A percentile compares a stretch with the other conserved stretches of the same genome.
These are phyloP conservation scores for Prorops nasuta DNA, from an alignment of 1,140 invertebrate species.

Conservation along the genomic window DNA sequence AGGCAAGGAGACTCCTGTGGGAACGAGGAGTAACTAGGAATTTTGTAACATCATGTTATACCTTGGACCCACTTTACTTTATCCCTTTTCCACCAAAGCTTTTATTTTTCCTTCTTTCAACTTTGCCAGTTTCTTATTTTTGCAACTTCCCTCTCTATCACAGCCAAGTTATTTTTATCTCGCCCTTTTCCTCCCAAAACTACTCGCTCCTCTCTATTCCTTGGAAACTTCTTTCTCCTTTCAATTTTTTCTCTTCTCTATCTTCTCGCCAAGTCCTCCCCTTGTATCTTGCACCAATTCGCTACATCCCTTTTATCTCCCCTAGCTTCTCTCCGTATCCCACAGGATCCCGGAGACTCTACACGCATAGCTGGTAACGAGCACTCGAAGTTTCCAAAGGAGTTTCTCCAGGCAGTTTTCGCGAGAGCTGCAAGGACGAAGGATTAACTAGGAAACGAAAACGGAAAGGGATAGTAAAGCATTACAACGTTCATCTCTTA, in stretches of 20 bases:
- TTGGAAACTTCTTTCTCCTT: constrained; percentile 3
- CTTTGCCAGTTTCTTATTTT: neutral
- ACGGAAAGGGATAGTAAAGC: constrained; percentile 33
- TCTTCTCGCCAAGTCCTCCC: no score
- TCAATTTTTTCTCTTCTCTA: neutral
- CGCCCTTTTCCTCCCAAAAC: neutral
- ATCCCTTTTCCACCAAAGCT: no score
- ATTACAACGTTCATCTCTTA: no score
- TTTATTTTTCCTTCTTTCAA: neutral
- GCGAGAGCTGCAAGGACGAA: constrained; percentile 25
- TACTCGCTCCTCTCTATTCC: neutral
- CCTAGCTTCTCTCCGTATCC: no score
- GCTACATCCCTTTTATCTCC: no score
- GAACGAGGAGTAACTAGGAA: no score
- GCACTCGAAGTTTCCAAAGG: constrained; percentile 11
- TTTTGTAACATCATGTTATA: no score
- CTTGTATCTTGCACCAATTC: no score
- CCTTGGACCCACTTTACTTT: no score
- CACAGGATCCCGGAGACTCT: no score
- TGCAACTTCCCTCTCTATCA: constrained; percentile 9
- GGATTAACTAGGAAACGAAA: constrained; percentile 36
- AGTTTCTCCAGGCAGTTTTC: constrained; percentile 29
- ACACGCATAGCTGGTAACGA: no score
- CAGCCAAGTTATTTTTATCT: neutral
- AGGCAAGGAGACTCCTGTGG: no score